Percentiles rank a stretch among this genome's conserved stretches.
Conservation (phyloP, 2,113 vertebrate species). For the Cnemophilus loriae region DNA sequence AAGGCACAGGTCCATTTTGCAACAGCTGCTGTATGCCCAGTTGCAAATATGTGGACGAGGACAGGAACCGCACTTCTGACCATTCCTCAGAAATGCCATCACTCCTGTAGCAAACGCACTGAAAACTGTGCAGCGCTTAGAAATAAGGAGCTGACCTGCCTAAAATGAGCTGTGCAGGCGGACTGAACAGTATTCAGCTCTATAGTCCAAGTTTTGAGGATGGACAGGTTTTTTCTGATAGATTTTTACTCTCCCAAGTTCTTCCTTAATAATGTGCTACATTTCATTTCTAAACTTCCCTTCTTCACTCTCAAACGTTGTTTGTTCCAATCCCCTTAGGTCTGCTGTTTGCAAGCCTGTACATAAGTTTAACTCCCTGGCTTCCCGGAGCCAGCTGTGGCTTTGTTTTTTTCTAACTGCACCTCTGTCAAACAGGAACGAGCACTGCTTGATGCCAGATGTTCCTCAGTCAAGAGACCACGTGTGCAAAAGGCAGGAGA, state of each 20-base stretch:
- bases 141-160: background rate
- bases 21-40: background rate
- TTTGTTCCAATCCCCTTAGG: background rate
- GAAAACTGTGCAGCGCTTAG: background rate
- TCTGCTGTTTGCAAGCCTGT: accelerated
- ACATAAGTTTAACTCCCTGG: background rate
- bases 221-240: background rate
- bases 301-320: background rate
- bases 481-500: background rate
- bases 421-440: background rate
- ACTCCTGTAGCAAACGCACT: background rate
- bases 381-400: accelerated
- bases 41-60: background rate
- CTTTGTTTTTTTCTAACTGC: background rate
- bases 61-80: background rate
- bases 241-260: background rate
- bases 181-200: background rate
- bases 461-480: background rate
- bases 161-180: background rate
- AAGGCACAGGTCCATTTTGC: background rate
- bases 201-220: background rate
- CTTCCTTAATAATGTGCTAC: background rate
- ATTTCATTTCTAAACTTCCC: background rate
- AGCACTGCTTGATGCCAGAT: background rate
- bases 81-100: background rate